These are phyloP conservation scores for Copidosoma floridanum DNA, from an alignment of 1,140 invertebrate species.

Conservation along the genomic window DNA sequence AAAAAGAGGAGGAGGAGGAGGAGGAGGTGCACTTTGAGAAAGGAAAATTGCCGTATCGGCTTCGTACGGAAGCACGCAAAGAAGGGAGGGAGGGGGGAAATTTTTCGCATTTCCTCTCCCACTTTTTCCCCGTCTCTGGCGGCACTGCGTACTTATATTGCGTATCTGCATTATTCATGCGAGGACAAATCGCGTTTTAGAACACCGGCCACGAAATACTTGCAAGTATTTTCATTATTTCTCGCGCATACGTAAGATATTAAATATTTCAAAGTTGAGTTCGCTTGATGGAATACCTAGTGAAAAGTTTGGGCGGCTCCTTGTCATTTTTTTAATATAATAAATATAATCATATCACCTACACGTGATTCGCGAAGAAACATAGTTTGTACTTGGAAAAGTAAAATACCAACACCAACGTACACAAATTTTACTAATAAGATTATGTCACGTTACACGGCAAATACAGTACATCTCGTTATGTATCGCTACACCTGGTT, in stretches of 20 bases:
- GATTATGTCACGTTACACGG: too few species aligned
- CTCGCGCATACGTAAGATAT: neutral
- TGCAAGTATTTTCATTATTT: constrained; percentile 8
- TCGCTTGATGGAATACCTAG: too few species aligned
- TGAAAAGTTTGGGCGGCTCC: too few species aligned
- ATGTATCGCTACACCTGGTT: too few species aligned
- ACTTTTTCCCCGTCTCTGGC: neutral
- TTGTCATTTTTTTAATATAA: neutral
- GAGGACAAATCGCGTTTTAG: neutral
- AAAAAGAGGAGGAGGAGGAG: too few species aligned
- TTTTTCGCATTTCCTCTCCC: constrained; percentile 8
- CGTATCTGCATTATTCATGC: constrained; percentile 4
- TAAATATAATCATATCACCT: neutral
- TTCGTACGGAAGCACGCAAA: neutral
- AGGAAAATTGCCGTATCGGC: neutral
- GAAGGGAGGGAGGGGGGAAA: neutral
- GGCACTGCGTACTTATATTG: too few species aligned
- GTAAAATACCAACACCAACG: too few species aligned
- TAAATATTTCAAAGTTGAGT: neutral
- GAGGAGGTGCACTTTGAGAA: neutral
- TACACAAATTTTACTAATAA: too few species aligned
- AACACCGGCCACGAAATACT: neutral
- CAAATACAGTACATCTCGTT: too few species aligned
- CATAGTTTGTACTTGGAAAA: neutral
- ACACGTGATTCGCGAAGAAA: neutral